Evolutionary conservation across 2,888 invertebrate species (phyloP), one percentile per base, ranked within the genome.

Genomic region (Rhamnusium bicolor): DNA sequence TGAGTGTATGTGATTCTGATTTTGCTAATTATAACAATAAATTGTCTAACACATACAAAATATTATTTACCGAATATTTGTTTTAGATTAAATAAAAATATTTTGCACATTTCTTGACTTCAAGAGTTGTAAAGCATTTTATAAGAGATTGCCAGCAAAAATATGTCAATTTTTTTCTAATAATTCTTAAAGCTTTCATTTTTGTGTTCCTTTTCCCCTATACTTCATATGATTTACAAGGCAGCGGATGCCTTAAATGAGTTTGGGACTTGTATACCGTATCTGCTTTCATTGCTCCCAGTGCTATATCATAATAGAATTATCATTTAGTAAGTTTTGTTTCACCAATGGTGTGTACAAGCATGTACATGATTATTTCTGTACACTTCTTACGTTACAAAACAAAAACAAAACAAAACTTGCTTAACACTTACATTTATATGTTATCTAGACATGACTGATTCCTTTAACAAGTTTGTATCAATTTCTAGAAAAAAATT

Each of bases 191-290:
- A 40, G 16, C 21, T 61, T 40, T 61, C 40, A 61, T 40, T 18
- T 61, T 40, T 61, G 54, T 51, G 14, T 18, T 40, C 7, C 10
- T n/a, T 40, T 24, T 61, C 61, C 61, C 61, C 61, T 61, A 61
- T 40, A 61, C 29, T 29, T 29, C 46, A 16, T 16, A 61, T 46
- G 61, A 61, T 61, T 61, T 61, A 61, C 29, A 46, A 14, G 46
- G 61, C n/a, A 61, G 19, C 61, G 61, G 61, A 61, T 61, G 61
- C 46, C 61, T 61, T 61, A 61, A 61, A 61, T 61, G 61, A 40
- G 46, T 47, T 61, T 14, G 21, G 40, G 61, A 46, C 58, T 61
- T 58, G 58, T 58, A 32, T 32, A 32, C 32, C 24, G 12, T 32
- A 12, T 12, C 46, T 40, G 61, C 61, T 47, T 21, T 61, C 61